Percentiles rank a stretch among this genome's conserved stretches.
phyloP scores from a whole-genome alignment of 2,888 invertebrate genomes.

The Troilus luridus region DNA sequence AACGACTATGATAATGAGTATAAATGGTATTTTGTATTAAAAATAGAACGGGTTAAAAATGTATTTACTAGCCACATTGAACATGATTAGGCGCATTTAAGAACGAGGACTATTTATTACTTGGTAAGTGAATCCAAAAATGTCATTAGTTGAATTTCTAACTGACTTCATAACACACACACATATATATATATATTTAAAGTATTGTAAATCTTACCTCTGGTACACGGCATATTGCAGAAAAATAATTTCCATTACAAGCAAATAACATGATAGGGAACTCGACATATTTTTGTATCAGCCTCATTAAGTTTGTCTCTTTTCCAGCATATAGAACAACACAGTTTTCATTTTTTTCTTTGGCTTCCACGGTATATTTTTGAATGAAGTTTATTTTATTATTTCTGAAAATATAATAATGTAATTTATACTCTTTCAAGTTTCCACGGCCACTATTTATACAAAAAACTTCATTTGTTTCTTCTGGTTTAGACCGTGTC shows the following conservation, averaged over 20 bases:
- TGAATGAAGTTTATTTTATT: constrained; percentile 49
- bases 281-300: constrained; percentile 73
- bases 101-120: neutral
- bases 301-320: constrained; percentile 72
- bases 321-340: constrained; percentile 62
- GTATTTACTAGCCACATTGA: neutral
- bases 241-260: constrained; percentile 76
- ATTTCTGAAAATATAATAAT: neutral
- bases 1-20: no score
- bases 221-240: constrained; percentile 80
- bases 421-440: no score
- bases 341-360: constrained; percentile 52
- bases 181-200: neutral
- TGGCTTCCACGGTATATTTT: constrained; percentile 40
- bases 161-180: no score
- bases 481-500: no score
- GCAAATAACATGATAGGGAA: constrained; percentile 79
- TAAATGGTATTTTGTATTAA: no score
- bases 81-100: neutral
- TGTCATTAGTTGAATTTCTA: no score
- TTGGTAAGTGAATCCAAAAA: no score
- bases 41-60: no score
- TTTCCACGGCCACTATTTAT: no score
- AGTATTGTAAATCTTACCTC: constrained; percentile 71
- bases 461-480: no score